Evolutionary conservation across 1,140 invertebrate species (phyloP).

Genomic region (Trichonephila clavata): DNA sequence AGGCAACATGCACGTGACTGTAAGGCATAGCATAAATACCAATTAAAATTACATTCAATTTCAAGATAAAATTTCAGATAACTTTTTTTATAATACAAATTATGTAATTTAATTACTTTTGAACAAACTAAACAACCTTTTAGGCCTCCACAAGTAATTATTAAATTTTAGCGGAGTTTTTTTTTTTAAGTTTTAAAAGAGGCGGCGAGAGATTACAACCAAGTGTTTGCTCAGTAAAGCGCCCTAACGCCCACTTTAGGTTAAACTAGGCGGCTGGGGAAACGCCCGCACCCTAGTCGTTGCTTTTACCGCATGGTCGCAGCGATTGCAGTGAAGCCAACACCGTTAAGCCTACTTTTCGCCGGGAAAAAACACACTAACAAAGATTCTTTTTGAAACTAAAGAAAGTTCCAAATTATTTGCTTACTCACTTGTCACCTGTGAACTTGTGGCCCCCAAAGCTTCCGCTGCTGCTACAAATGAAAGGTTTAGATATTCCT

Average conservation of each 20-base stretch:
- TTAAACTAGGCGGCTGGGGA: background rate
- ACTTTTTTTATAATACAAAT: too few species aligned
- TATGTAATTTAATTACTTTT: background rate
- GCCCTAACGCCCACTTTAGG: background rate
- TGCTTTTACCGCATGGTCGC: constrained; percentile 33
- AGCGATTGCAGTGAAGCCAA: constrained; percentile 2
- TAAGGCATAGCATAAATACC: too few species aligned
- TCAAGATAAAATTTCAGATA: too few species aligned
- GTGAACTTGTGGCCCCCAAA: background rate
- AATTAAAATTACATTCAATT: too few species aligned
- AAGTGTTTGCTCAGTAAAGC: background rate
- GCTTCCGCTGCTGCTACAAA: background rate
- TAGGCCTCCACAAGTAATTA: background rate
- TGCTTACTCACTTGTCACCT: background rate
- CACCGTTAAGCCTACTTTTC: background rate
- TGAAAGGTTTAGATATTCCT: background rate
- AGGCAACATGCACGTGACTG: too few species aligned
- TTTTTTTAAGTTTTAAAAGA: background rate
- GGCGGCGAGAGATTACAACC: too few species aligned
- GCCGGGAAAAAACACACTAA: background rate
- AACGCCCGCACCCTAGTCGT: constrained; percentile 22
- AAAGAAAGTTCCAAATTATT: background rate
- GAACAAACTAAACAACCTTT: background rate
- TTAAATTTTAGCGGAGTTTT: background rate
- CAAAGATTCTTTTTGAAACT: background rate